Evolutionary conservation across 2,113 vertebrate genomes (phyloP).

Genomic region (Typhlomys cinereus): DNA sequence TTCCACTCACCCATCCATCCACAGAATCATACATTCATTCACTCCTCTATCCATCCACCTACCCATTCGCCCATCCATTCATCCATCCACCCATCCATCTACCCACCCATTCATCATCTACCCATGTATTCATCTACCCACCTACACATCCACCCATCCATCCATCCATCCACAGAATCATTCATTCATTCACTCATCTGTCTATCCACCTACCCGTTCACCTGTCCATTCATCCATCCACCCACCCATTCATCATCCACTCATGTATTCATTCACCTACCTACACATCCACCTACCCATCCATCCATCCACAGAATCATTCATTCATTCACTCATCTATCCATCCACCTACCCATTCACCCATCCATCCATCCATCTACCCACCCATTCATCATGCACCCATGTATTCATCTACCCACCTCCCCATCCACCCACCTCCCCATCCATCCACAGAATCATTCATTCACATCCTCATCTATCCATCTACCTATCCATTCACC

Average conservation of each 20-base stretch:
- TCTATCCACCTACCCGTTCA: background rate
- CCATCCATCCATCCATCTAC: background rate
- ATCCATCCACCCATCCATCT: background rate
- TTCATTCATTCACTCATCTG: background rate
- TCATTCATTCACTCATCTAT: background rate
- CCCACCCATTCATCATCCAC: background rate
- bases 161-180: background rate
- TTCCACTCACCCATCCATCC: background rate
- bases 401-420: background rate
- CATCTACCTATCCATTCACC: background rate
- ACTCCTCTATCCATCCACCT: no score
- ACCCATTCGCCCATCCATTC: no score
- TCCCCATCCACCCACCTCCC: no score
- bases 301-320: background rate
- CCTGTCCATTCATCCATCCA: no score
- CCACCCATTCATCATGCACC: background rate
- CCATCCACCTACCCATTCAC: background rate
- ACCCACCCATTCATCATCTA: no score
- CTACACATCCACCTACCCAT: no score
- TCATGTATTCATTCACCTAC: background rate
- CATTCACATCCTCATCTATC: background rate
- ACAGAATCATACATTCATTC: background rate
- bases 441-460: background rate
- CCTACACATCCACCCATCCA: background rate
- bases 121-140: rapidly evolving